Conservation (phyloP, 2,797 vertebrate species). For the Hephaestus fuliginosus region DNA sequence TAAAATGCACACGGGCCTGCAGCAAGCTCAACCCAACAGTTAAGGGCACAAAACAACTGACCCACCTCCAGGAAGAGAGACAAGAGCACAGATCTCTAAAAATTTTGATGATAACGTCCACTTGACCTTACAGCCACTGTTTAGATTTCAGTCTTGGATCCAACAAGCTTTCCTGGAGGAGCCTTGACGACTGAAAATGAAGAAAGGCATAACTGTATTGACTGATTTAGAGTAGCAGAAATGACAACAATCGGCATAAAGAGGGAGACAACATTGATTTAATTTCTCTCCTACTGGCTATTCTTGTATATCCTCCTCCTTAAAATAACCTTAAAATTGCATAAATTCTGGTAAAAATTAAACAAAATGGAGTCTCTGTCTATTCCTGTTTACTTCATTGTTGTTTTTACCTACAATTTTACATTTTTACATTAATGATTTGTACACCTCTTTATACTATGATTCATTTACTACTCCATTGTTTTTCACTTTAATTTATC, state of each 20-base stretch:
- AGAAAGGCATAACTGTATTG: slow-evolving; percentile 10
- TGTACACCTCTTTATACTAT: neutral
- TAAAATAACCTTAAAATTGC: neutral
- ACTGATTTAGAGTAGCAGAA: slow-evolving; percentile 16
- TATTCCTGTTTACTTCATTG: neutral
- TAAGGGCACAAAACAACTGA: slow-evolving; percentile 43
- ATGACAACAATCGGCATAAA: slow-evolving; percentile 32
- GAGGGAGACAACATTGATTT: neutral
- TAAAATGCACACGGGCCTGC: slow-evolving; percentile 32
- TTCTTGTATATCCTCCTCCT: neutral
- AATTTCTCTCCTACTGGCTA: neutral
- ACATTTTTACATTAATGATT: neutral
- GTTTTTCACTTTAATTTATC: neutral
- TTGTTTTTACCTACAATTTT: neutral
- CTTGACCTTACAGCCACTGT: slow-evolving; percentile 62
- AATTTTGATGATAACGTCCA: slow-evolving; percentile 53
- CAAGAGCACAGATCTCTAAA: slow-evolving; percentile 37
- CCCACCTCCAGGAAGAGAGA: slow-evolving; percentile 46
- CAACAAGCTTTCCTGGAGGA: slow-evolving; percentile 38
- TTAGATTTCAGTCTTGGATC: slow-evolving; percentile 46
- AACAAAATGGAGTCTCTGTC: neutral
- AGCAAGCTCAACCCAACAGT: slow-evolving; percentile 45
- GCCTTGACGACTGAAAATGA: slow-evolving; percentile 14
- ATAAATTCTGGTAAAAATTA: neutral
- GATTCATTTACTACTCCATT: neutral